A percentile compares a stretch with the other conserved stretches of the same genome.
Conservation (phyloP, 2,888 invertebrate species). For the Cantharis lateralis region DNA sequence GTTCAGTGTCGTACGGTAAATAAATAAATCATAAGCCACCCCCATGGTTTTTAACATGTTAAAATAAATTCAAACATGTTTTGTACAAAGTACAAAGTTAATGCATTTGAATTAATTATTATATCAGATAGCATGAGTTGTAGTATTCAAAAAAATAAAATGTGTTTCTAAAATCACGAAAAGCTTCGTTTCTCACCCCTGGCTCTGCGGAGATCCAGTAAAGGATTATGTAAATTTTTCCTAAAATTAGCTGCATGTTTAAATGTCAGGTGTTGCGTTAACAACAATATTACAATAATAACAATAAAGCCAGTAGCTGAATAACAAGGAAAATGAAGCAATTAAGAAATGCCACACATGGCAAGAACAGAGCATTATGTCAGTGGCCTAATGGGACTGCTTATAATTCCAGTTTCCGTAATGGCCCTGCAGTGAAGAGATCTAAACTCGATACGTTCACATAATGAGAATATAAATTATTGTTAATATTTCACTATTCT, state of each 20-base stretch:
- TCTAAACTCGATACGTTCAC: conserved; percentile 23
- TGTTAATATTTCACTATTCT: conserved; percentile 25
- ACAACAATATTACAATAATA: conserved; percentile 4
- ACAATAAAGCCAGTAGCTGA: conserved; percentile 16
- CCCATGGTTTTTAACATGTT: too few relatives aligned
- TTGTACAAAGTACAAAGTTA: too few relatives aligned
- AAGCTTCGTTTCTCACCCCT: too few relatives aligned
- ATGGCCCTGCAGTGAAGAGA: conserved; percentile 23
- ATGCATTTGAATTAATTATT: too few relatives aligned
- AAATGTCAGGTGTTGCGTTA: conserved; percentile 4
- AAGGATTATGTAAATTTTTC: too few relatives aligned
- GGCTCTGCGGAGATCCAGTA: too few relatives aligned
- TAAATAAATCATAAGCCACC: too few relatives aligned
- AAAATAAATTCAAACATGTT: too few relatives aligned
- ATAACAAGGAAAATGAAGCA: conserved; percentile 27
- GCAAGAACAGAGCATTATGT: conserved; percentile 23
- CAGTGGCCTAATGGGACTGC: conserved; percentile 29
- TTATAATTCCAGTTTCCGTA: conserved; percentile 32
- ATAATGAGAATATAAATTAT: conserved; percentile 25
- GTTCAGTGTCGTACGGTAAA: too few relatives aligned
- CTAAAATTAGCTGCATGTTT: neutral
- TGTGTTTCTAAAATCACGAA: too few relatives aligned
- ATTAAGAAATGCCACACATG: conserved; percentile 26
- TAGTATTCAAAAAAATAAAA: too few relatives aligned
- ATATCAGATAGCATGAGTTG: too few relatives aligned